Evolutionary conservation across 2,113 vertebrate genomes (phyloP).

Genomic region (Pangasianodon gigas): DNA sequence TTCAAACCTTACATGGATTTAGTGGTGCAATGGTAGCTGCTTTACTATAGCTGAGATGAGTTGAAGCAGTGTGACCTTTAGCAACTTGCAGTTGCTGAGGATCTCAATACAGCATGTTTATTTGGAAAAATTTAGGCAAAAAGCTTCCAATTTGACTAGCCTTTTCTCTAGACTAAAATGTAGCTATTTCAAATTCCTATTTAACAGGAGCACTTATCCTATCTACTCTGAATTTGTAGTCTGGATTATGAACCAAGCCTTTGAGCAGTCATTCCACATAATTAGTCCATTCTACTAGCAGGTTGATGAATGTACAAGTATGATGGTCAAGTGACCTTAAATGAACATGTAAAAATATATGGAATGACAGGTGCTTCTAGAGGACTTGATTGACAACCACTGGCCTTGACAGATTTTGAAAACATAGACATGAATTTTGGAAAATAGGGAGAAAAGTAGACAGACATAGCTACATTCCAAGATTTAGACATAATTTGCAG

Average conservation of each 20-base stretch:
- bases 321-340: constrained; percentile 18
- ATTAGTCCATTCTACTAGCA: background rate
- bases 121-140: background rate
- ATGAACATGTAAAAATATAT: background rate
- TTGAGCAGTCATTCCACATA: constrained; percentile 20
- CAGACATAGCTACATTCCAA: constrained; percentile 17
- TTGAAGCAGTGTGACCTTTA: constrained; percentile 17
- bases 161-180: background rate
- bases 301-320: background rate
- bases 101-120: background rate
- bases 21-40: constrained; percentile 87
- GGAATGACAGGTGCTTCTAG: constrained; percentile 19
- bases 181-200: constrained; percentile 16
- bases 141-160: constrained; percentile 10
- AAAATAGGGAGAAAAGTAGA: constrained; percentile 31
- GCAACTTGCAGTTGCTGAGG: background rate
- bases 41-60: constrained; percentile 53
- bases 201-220: background rate
- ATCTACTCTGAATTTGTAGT: constrained; percentile 13
- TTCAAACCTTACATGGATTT: constrained; percentile 80
- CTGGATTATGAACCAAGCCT: background rate
- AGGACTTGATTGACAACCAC: constrained; percentile 19
- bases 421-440: constrained; percentile 22
- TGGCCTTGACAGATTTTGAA: constrained; percentile 14
- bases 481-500: constrained; percentile 48